A percentile compares a stretch with the other conserved stretches of the same genome.
phyloP scores from a whole-genome alignment of 2,797 vertebrate species.

The Lacerta agilis region DNA sequence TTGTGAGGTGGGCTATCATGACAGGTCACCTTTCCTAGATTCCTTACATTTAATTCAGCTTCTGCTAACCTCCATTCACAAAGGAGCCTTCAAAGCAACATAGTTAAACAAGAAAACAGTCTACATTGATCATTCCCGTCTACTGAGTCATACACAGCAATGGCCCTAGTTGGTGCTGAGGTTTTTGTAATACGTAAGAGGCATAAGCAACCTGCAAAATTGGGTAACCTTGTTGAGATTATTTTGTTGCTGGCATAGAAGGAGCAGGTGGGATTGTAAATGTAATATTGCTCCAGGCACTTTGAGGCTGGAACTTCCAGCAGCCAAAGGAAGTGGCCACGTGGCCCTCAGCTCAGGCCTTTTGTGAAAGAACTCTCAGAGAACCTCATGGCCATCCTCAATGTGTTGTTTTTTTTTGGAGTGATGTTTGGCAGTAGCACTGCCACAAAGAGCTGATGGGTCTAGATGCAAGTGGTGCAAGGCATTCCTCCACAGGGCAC shows the following conservation, averaged over 20 bases:
- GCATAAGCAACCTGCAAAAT: background rate
- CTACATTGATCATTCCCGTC: slow-evolving; percentile 37
- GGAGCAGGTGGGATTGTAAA: background rate
- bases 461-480: too few species aligned
- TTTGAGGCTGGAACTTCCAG: background rate
- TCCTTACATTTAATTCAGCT: slow-evolving; percentile 37
- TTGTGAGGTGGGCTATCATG: background rate
- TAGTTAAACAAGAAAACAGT: slow-evolving; percentile 31
- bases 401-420: background rate
- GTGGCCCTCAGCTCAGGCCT: background rate
- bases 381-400: background rate
- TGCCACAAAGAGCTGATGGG: background rate
- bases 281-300: background rate
- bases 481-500: too few species aligned
- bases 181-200: background rate
- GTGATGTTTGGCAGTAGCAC: background rate
- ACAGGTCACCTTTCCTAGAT: slow-evolving; percentile 3
- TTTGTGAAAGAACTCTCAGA: background rate
- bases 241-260: background rate
- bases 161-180: background rate
- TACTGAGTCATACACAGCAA: background rate
- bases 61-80: slow-evolving; percentile 48
- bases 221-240: background rate
- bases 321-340: background rate
- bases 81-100: slow-evolving; percentile 37